A percentile compares a stretch with the other conserved stretches of the same genome.
These are phyloP conservation scores for Unio pictorum DNA, from an alignment of 2,888 invertebrate genomes.

Conservation along the genomic window DNA sequence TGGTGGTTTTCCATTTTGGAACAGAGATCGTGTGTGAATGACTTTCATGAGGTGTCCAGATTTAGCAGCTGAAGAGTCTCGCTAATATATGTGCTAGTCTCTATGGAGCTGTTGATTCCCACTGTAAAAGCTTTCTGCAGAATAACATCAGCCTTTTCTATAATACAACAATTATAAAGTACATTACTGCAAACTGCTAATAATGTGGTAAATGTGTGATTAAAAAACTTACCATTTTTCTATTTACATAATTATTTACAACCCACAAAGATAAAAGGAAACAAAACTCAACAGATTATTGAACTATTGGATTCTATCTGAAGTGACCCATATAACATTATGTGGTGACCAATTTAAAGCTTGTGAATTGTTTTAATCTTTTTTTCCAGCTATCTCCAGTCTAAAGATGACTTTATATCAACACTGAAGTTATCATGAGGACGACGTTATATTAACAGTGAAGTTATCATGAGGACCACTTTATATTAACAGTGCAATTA, in stretches of 20 bases:
- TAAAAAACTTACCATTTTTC: background rate
- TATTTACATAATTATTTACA: background rate
- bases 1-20: too few species aligned
- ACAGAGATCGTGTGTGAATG: too few species aligned
- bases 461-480: too few species aligned
- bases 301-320: too few species aligned
- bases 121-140: conserved; percentile 86
- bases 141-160: conserved; percentile 85
- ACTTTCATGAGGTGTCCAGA: conserved; percentile 74
- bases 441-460: too few species aligned
- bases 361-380: too few species aligned
- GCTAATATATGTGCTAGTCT: conserved; percentile 83
- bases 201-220: background rate
- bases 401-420: too few species aligned
- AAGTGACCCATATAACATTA: too few species aligned
- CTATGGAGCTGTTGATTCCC: conserved; percentile 84
- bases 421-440: too few species aligned
- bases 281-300: background rate
- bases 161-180: conserved; percentile 50
- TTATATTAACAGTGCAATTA: too few species aligned
- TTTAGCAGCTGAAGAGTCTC: conserved; percentile 87
- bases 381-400: too few species aligned
- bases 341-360: too few species aligned
- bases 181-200: background rate
- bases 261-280: background rate